These are phyloP conservation scores for Ectobius pallidus DNA, from an alignment of 2,888 invertebrate species.

Conservation along the genomic window DNA sequence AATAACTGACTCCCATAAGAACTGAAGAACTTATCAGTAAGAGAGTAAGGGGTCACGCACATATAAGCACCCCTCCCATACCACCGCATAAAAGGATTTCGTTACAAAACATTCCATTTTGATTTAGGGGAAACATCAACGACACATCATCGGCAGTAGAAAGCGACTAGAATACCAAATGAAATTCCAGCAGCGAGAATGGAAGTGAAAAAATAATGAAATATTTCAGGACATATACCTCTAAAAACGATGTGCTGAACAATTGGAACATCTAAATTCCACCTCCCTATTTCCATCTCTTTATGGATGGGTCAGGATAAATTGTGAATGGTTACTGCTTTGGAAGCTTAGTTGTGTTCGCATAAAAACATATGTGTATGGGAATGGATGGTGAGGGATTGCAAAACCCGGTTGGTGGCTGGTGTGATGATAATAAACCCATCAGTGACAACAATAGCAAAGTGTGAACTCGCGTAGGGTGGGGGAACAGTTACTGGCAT, in stretches of 20 bases:
- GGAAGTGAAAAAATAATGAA: too few species aligned
- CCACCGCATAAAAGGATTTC: not conserved
- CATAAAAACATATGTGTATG: not conserved
- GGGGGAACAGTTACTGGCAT: constrained; percentile 16
- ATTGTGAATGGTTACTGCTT: not conserved
- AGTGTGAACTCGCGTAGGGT: constrained; percentile 24
- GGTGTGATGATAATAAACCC: constrained; percentile 33
- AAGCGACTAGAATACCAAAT: not conserved
- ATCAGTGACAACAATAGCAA: constrained; percentile 30
- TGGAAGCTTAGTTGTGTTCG: not conserved
- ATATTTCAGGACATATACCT: not conserved
- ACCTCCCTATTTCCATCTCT: constrained; percentile 1
- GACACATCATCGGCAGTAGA: not conserved
- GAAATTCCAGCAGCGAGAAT: too few species aligned
- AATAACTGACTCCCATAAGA: too few species aligned
- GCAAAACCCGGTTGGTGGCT: constrained; percentile 20
- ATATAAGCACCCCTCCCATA: too few species aligned
- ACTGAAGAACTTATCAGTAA: too few species aligned
- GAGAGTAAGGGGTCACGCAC: too few species aligned
- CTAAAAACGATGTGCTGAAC: not conserved
- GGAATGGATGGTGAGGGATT: too few species aligned
- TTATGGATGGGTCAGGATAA: not conserved
- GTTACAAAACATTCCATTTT: not conserved
- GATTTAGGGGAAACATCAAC: not conserved
- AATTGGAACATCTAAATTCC: not conserved